These are phyloP conservation scores for Prenolepis imparis DNA, from an alignment of 2,888 invertebrate species.

Conservation along the genomic window DNA sequence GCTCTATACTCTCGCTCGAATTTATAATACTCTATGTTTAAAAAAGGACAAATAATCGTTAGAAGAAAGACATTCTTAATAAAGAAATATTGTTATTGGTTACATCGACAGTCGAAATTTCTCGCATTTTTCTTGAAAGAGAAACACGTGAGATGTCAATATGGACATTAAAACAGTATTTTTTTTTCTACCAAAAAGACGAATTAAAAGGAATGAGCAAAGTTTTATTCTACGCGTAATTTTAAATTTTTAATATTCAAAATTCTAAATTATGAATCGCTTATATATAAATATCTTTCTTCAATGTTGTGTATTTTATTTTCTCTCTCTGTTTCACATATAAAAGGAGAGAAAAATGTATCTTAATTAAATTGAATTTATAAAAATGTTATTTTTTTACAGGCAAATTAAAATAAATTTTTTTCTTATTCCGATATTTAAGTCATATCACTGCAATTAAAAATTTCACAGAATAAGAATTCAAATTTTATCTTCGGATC, in stretches of 20 bases:
- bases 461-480: conserved; percentile 21
- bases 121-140: conserved; percentile 5
- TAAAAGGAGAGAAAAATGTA: background rate
- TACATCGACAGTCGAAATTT: background rate
- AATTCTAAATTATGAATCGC: background rate
- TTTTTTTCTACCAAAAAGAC: background rate
- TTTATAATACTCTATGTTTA: conserved; percentile 11
- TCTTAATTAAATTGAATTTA: background rate
- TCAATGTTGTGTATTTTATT: too few species aligned
- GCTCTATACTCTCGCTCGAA: background rate
- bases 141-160: conserved; percentile 8
- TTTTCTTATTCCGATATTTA: background rate
- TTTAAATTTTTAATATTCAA: background rate
- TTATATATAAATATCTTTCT: background rate
- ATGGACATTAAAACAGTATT: background rate
- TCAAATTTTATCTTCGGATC: background rate
- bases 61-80: background rate
- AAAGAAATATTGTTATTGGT: conserved; percentile 7
- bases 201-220: background rate
- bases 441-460: background rate
- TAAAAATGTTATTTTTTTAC: conserved; percentile 16
- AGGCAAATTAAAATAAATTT: background rate
- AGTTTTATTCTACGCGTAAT: background rate
- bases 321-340: background rate
- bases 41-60: conserved; percentile 16